These are phyloP conservation scores for Nibea coibor DNA, from an alignment of 2,113 vertebrate species.

Conservation along the genomic window DNA sequence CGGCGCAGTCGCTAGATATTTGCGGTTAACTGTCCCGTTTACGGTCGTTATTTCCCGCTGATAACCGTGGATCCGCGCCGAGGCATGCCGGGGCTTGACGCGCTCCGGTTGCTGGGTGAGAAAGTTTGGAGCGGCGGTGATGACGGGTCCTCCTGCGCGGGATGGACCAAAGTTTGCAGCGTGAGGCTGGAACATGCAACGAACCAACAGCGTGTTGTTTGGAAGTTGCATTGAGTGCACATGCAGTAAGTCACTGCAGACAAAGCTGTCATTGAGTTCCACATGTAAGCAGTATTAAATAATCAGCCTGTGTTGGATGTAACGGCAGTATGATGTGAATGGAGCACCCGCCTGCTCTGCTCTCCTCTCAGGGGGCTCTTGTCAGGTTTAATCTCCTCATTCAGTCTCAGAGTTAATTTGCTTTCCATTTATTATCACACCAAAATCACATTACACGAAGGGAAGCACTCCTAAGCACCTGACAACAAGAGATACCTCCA, in stretches of 20 bases:
- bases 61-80: background rate
- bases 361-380: background rate
- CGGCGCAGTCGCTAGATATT: fast-evolving
- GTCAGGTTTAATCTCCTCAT: background rate
- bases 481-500: conserved; percentile 5
- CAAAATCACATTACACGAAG: background rate
- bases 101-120: background rate
- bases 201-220: background rate
- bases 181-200: background rate
- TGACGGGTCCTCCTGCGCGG: background rate
- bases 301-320: background rate
- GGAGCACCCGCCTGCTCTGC: background rate
- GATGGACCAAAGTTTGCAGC: background rate
- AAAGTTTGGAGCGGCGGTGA: conserved; percentile 8
- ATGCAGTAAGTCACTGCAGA: too few species aligned
- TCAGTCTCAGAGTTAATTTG: background rate
- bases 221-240: background rate
- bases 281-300: too few species aligned
- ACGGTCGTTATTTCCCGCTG: background rate
- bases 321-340: background rate
- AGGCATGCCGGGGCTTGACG: background rate
- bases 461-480: background rate
- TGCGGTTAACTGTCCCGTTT: too few species aligned
- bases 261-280: too few species aligned
- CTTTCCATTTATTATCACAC: background rate